These are phyloP conservation scores for Drosophila leonis DNA, from an alignment of 2,888 invertebrate species.

Conservation along the genomic window DNA sequence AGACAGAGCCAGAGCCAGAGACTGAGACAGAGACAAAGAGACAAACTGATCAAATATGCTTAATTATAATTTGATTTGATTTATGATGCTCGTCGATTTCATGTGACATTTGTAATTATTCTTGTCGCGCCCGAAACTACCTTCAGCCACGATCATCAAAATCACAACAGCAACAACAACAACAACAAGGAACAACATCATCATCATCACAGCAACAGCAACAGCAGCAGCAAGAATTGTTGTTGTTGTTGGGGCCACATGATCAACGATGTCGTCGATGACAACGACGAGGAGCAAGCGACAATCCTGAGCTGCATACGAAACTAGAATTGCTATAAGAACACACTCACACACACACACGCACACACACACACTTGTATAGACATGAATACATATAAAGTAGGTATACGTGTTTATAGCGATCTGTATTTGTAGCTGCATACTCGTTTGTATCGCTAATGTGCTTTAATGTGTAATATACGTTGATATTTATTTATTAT, in stretches of 20 bases:
- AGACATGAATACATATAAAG: background rate
- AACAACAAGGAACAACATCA: conserved; percentile 51
- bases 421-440: conserved; percentile 13
- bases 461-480: conserved; percentile 18
- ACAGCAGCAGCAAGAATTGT: conserved; percentile 9
- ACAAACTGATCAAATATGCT: conserved; percentile 78
- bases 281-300: conserved; percentile 79
- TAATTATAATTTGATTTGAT: conserved; percentile 84
- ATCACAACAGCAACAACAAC: conserved; percentile 47
- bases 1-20: background rate
- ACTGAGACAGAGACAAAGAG: conserved; percentile 30
- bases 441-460: conserved; percentile 38
- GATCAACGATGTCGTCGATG: conserved; percentile 79
- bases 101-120: conserved; percentile 85
- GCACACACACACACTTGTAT: background rate
- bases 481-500: conserved; percentile 11
- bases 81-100: conserved; percentile 83
- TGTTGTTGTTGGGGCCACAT: conserved; percentile 49
- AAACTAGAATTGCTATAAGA: conserved; percentile 55
- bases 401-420: conserved; percentile 4
- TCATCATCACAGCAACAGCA: conserved; percentile 37
- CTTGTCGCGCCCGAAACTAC: conserved; percentile 82
- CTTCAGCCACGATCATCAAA: conserved; percentile 63
- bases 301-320: conserved; percentile 81
- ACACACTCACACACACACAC: conserved; percentile 2